Evolutionary conservation across 37 sponge, comb jelly and placozoan genomes (phyloP), one percentile per base, ranked within the genome.

Genomic region (Amphimedon queenslandica): DNA sequence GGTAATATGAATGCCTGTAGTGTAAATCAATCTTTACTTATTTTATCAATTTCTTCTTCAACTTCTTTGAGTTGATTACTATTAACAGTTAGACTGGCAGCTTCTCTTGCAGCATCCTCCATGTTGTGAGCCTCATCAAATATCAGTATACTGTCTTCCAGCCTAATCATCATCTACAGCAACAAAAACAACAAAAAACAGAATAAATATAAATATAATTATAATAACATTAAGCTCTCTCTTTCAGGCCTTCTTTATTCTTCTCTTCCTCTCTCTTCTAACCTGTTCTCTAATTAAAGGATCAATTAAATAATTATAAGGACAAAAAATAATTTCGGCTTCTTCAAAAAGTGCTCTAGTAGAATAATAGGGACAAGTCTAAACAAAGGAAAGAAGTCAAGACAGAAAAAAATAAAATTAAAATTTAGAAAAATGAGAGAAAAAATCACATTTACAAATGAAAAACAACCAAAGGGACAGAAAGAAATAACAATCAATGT

Each of bases 91-190:
- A 42, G 60, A 28, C 85, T 83, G 40, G 95, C 92, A 37, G 92
- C 88, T 30, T 91, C 92, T 38, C 95, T 67, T 4, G 95, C 75
- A 37, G 74, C 63, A 61, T 97, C 94, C 84, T 97, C 98, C 71
- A 97, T 93, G 77, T 97, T 97, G 84, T 97, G 98, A 4, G 88
- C 98, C 42, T 97, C 98, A 55, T 97, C 98, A 13, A 97, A 75
- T 13, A 97, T 73, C 6, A 94, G 70, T 20, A 97, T 66, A 66
- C 93, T 81, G 28, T 56, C 66, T 25, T 38, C 61, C 4, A 93
- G 24, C 28, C 77, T 61, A 16, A 89, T 70, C 71, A 76, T 33
- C 83, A 82, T 82, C 83, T 82, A 28, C 8, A 40, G 55, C 20
- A 40, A 42, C 13, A 18, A 47, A n/a, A 47, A 18, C 13, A 47